These are phyloP conservation scores for Melinaea marsaeus DNA, from an alignment of 2,888 invertebrate species.

Conservation along the genomic window DNA sequence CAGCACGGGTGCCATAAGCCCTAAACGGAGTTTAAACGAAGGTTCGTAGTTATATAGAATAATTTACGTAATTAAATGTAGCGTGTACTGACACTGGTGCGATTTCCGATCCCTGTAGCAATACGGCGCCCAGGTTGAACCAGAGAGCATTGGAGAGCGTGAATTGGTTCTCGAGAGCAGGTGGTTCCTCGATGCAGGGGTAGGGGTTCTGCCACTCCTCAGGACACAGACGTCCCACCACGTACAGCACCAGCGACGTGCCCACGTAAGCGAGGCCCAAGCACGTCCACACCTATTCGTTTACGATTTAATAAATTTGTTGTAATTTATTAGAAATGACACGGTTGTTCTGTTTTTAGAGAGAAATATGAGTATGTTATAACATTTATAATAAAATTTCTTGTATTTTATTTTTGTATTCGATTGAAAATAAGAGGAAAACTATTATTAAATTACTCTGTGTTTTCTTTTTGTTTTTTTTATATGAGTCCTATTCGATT, in stretches of 20 bases:
- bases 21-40: constrained; percentile 57
- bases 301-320: background rate
- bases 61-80: background rate
- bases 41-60: background rate
- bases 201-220: constrained; percentile 94
- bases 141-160: constrained; percentile 90
- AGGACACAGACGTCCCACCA: constrained; percentile 89
- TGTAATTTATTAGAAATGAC: no score
- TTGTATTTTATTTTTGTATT: no score
- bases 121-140: constrained; percentile 90
- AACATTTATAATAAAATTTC: no score
- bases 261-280: constrained; percentile 89
- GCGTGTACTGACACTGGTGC: constrained; percentile 86
- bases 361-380: no score
- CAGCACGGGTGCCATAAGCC: constrained; percentile 90
- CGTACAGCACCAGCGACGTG: constrained; percentile 87
- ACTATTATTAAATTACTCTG: no score
- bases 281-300: constrained; percentile 86
- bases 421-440: no score
- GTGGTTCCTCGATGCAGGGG: constrained; percentile 90
- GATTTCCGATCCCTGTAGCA: constrained; percentile 93
- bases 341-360: no score
- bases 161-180: constrained; percentile 90
- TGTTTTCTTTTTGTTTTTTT: no score
- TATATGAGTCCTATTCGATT: no score